Evolutionary conservation across 2,113 vertebrate genomes (phyloP).

Genomic region (Sinocyclocheilus anophthalmus): DNA sequence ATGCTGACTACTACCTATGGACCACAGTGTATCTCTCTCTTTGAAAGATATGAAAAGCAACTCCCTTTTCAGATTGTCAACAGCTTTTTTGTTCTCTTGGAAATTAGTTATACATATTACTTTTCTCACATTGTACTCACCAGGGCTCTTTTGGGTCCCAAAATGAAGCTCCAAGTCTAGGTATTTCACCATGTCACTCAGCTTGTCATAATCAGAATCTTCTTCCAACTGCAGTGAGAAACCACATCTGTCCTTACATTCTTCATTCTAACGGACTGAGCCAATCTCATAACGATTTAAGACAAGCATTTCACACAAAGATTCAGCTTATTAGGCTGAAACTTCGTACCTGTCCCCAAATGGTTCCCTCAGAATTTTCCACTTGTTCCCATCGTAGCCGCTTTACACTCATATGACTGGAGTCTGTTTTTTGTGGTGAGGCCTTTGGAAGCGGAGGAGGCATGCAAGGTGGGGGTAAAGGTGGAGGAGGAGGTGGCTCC

Average conservation of each 20-base stretch:
- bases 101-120: neutral
- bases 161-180: conserved; percentile 97
- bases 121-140: conserved; percentile 76
- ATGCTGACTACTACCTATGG: neutral
- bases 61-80: neutral
- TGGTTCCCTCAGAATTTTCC: conserved; percentile 96
- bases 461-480: conserved; percentile 75
- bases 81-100: neutral
- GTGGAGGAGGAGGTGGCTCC: conserved; percentile 75
- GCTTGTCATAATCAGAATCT: conserved; percentile 94
- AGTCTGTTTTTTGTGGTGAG: conserved; percentile 82
- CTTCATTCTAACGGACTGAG: neutral
- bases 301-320: neutral
- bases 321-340: neutral
- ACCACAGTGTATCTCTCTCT: neutral
- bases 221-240: conserved; percentile 80
- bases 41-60: neutral
- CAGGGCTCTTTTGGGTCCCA: conserved; percentile 87
- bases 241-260: conserved; percentile 22
- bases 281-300: neutral
- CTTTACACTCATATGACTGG: conserved; percentile 96
- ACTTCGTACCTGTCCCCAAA: conserved; percentile 91
- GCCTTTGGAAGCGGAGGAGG: conserved; percentile 77
- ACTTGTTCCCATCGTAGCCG: conserved; percentile 98
- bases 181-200: conserved; percentile 99